These are phyloP conservation scores for Muricea muricata DNA, from an alignment of 92 coral and sea anemone genomes.

Conservation along the genomic window DNA sequence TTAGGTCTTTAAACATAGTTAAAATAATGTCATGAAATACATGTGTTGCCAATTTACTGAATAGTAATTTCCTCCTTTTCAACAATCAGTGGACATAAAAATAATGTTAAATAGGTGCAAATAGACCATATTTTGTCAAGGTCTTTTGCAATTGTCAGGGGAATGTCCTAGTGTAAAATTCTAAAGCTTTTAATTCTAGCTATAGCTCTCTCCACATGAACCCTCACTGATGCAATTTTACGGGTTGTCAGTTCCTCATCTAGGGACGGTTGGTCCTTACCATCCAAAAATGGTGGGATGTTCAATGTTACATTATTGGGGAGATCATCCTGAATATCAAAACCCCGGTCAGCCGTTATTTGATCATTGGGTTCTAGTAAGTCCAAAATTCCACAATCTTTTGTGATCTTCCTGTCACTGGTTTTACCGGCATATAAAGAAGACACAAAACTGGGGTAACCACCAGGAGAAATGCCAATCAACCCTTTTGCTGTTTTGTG, in stretches of 20 bases:
- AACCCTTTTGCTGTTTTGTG: neutral
- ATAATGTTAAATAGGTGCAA: neutral
- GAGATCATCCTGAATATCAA: conserved; percentile 56
- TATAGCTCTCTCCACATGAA: conserved; percentile 31
- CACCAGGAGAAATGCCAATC: neutral
- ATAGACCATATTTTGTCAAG: neutral
- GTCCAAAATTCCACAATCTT: conserved; percentile 53
- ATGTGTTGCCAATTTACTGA: no score
- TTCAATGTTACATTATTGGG: conserved; percentile 44
- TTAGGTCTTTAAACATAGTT: no score
- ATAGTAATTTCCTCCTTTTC: no score
- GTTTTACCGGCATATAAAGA: conserved; percentile 47
- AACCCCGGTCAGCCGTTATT: conserved; percentile 63
- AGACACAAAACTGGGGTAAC: conserved; percentile 55
- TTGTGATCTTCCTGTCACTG: conserved; percentile 54
- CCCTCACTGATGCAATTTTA: conserved; percentile 35
- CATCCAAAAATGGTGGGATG: conserved; percentile 47
- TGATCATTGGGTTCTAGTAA: conserved; percentile 48
- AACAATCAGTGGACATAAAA: no score
- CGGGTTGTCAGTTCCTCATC: conserved; percentile 35
- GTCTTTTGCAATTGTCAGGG: neutral
- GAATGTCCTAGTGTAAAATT: conserved; percentile 29
- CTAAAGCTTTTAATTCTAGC: neutral
- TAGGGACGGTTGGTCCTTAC: conserved; percentile 4
- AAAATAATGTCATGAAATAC: no score